Evolutionary conservation across 2,797 vertebrate species (phyloP), one percentile per base, ranked within the genome.

Genomic region (Babyrousa celebensis): DNA sequence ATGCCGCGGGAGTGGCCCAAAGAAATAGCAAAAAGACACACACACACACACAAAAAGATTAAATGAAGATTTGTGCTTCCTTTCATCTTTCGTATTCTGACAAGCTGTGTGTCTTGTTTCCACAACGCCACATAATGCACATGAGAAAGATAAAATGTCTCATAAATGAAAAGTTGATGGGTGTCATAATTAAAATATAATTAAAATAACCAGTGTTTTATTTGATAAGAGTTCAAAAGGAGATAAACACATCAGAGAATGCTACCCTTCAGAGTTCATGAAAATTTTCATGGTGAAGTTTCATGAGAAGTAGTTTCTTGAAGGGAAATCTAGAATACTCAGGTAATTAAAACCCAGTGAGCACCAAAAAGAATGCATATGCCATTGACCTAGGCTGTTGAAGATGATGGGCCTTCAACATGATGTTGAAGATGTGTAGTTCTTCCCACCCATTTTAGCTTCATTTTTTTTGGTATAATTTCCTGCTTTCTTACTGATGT

Each of bases 141-240:
- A 90, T 89, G 71, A 70, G 43, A 91, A 40, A 54, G 43, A 84
- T 32, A 54, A 10, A 68, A 48, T 58, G 12, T 85, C 87, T 93
- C 36, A 67, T 82, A 84, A 84, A 10, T 77, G 32, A 54, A 87
- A 87, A 84, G 56, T 40, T 96, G 62, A 52, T 48, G 43, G 43
- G 78, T 79, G 60, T 78, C 58, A 94, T 92, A 62, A 52, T 91
- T 96, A 89, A 86, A 91, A 94, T 70, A 62, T 58, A 21, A 84
- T 80, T 60, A 77, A 93, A 86, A 75, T 91, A 93, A 79, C 52
- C 67, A 40, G 7, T 74, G 15, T 80, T 90, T 94, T 93, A 85
- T 27, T 60, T 83, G 89, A 3, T 80, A 92, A 74, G 27, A 80
- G 29, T 88, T 92, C 84, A 83, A 68, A 83, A 89, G 54, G 12